Evolutionary conservation across 2,888 invertebrate species (phyloP).

Genomic region (Pandemis cinnamomeana): DNA sequence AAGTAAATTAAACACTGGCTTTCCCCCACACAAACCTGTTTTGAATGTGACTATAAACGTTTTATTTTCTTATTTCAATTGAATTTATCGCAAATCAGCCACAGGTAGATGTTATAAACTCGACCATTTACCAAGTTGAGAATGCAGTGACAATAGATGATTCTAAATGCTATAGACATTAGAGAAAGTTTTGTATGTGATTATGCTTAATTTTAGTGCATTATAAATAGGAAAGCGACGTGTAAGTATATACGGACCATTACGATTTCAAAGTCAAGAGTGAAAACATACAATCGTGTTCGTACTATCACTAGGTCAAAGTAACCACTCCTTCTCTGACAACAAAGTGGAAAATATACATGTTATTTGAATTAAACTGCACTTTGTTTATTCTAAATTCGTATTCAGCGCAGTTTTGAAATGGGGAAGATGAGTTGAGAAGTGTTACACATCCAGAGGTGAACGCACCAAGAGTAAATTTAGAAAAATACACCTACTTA

Average conservation of each 20-base stretch:
- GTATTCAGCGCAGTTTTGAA: slow-evolving; percentile 55
- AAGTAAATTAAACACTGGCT: too few relatives aligned
- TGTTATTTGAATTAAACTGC: slow-evolving; percentile 34
- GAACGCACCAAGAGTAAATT: slow-evolving; percentile 61
- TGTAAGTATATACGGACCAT: slow-evolving; percentile 1
- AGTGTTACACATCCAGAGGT: slow-evolving; percentile 58
- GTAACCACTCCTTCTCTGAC: slow-evolving; percentile 30
- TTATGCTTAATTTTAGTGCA: neutral
- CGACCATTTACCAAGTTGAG: neutral
- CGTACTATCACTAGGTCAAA: slow-evolving; percentile 32
- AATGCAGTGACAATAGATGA: neutral
- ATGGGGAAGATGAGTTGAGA: slow-evolving; percentile 52
- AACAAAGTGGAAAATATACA: slow-evolving; percentile 12
- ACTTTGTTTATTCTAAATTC: slow-evolving; percentile 51
- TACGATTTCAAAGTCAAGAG: slow-evolving; percentile 25
- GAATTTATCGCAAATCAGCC: neutral
- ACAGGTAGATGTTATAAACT: neutral
- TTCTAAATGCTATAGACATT: neutral
- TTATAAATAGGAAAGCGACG: neutral
- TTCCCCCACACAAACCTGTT: too few relatives aligned
- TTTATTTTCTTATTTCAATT: neutral
- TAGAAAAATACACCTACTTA: slow-evolving; percentile 50
- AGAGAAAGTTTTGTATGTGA: neutral
- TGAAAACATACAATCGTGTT: slow-evolving; percentile 17
- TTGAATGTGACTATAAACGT: neutral